Evolutionary conservation across 2,113 vertebrate genomes (phyloP), one percentile per base, ranked within the genome.

Genomic region (Eubucco bourcierii): DNA sequence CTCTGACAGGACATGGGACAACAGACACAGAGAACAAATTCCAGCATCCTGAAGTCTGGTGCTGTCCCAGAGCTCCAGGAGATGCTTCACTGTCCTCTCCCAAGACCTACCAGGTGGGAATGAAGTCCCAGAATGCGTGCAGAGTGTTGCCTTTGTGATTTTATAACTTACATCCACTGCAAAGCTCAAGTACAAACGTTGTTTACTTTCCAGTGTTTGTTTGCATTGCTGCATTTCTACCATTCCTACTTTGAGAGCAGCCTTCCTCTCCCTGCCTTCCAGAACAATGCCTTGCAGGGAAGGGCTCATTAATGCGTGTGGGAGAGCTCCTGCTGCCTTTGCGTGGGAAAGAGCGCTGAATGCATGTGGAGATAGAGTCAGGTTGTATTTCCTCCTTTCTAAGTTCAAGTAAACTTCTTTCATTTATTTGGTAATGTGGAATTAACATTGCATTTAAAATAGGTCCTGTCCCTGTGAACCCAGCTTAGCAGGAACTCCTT

Each of bases 211-310:
- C 70, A 93, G 28, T 20, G 16, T 50, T 95, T 94, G 82, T 93
- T 95, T 94, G 75, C 87, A 61, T 55, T 91, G 61, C 85, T 94
- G 80, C 83, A 83, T 94, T 96, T 93, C 87, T 91, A 29, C 91
- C 88, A 89, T 90, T 92, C 87, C 90, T 88, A 6, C 75, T 80
- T 47, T 0, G 13, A 95, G 77, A 58, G 21, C 60, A 77, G 64
- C 25, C 41, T 66, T 90, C 83, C 64, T 87, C 56, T 95, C 84
- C 80, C 47, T 4, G 25, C 60, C 74, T 75, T 90, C 47, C 79
- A 70, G 55, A 88, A 66, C 73, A 84, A 61, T 68, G 71, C 73
- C 76, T 89, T 87, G 65, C 61, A 91, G 77, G 72, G 59, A 73
- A 95, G 77, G 14, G 19, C 76, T 96, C 80, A 71, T 4, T 56